phyloP scores from a whole-genome alignment of 2,888 invertebrate species.

The Peribatodes rhomboidaria region DNA sequence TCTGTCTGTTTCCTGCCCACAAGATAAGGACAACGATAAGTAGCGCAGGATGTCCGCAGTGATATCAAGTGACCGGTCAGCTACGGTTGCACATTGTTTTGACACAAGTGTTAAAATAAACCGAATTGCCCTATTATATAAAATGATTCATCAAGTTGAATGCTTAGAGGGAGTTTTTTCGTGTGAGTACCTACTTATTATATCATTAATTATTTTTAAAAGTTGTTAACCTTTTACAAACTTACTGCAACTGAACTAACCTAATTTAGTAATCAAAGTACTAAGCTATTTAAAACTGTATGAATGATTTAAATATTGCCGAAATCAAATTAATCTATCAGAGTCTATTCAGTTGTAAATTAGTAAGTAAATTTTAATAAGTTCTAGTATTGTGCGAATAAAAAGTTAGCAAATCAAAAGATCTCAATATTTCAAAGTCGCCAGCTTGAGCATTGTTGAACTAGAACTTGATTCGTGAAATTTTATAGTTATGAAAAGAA shows the following conservation, averaged over 20 bases:
- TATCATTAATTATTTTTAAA: no score
- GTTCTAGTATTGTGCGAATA: background rate
- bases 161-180: background rate
- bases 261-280: no score
- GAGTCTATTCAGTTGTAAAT: background rate
- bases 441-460: constrained; percentile 12
- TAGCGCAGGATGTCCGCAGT: constrained; percentile 76
- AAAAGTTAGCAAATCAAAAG: constrained; percentile 10
- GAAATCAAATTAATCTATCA: background rate
- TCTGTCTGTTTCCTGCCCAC: constrained; percentile 76
- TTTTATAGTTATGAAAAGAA: constrained; percentile 25
- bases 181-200: background rate
- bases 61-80: constrained; percentile 77
- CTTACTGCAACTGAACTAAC: no score
- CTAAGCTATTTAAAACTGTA: no score
- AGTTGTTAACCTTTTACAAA: no score
- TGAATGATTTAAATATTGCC: background rate
- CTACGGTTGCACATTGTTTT: constrained; percentile 39
- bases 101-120: constrained; percentile 31
- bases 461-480: constrained; percentile 23
- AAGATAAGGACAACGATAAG: constrained; percentile 69
- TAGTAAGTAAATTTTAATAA: background rate
- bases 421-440: background rate
- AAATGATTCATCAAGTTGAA: constrained; percentile 18
- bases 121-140: constrained; percentile 10